phyloP scores from a whole-genome alignment of 2,888 invertebrate genomes.

The Criorhina ranunculi region DNA sequence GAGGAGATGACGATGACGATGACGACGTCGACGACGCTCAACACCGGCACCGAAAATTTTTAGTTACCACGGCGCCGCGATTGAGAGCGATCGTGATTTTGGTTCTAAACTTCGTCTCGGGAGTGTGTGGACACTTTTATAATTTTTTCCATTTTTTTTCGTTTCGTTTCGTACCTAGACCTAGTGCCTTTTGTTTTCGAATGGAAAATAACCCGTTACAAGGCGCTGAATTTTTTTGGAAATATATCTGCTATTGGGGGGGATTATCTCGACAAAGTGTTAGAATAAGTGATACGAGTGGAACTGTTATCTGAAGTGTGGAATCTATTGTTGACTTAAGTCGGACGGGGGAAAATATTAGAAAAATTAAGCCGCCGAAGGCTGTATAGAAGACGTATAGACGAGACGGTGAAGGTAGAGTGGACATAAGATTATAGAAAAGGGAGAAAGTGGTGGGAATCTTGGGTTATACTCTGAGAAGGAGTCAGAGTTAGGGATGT shows the following conservation, averaged over 20 bases:
- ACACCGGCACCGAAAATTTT: conserved; percentile 54
- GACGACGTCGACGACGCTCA: conserved; percentile 31
- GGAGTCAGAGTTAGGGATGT: too few relatives aligned
- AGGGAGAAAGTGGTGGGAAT: too few relatives aligned
- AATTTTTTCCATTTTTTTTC: conserved; percentile 39
- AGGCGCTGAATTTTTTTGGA: conserved; percentile 40
- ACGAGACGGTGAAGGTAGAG: neutral
- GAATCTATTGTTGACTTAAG: neutral
- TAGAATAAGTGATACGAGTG: conserved; percentile 16
- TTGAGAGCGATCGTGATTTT: conserved; percentile 70
- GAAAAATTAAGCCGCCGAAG: neutral
- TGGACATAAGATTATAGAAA: neutral
- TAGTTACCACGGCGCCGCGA: conserved; percentile 69
- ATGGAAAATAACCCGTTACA: conserved; percentile 57
- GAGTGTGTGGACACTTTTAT: conserved; percentile 33
- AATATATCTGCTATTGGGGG: conserved; percentile 7
- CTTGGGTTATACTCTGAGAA: too few relatives aligned
- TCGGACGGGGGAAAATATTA: neutral
- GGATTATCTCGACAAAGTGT: conserved; percentile 34
- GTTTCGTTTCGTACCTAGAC: too few relatives aligned
- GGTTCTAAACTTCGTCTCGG: conserved; percentile 28
- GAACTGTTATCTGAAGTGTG: conserved; percentile 27
- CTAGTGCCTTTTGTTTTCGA: conserved; percentile 53
- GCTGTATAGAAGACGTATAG: too few relatives aligned
- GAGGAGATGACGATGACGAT: conserved; percentile 15